phyloP scores from a whole-genome alignment of 2,888 invertebrate genomes.

The Margaritifera margaritifera region DNA sequence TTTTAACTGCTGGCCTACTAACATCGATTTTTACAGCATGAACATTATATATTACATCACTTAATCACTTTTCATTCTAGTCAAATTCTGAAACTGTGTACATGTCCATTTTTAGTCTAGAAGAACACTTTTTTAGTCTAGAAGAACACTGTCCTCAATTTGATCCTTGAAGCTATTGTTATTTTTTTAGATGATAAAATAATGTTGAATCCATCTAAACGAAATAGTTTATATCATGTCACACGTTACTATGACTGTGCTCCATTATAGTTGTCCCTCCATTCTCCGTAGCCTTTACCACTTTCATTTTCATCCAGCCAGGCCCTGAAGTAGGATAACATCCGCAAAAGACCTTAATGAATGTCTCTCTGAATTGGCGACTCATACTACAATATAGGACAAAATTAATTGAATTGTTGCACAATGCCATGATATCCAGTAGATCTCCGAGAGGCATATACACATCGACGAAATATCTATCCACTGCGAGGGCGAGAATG shows the following conservation, averaged over 20 bases:
- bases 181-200: too few relatives aligned
- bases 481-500: constrained; percentile 81
- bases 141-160: too few relatives aligned
- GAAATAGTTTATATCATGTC: neutral
- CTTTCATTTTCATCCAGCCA: constrained; percentile 59
- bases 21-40: too few relatives aligned
- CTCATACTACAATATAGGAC: constrained; percentile 96
- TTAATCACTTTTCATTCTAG: too few relatives aligned
- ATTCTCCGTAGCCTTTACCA: constrained; percentile 35
- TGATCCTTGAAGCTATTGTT: too few relatives aligned
- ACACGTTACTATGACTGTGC: neutral
- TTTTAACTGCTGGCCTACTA: too few relatives aligned
- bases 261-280: neutral
- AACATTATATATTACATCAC: too few relatives aligned
- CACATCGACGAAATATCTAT: constrained; percentile 81
- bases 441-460: constrained; percentile 82
- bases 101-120: too few relatives aligned
- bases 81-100: too few relatives aligned
- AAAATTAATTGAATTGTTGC: constrained; percentile 94
- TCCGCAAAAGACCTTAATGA: constrained; percentile 77
- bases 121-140: too few relatives aligned
- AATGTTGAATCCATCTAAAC: too few relatives aligned
- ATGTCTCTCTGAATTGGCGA: constrained; percentile 85
- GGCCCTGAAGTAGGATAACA: constrained; percentile 47
- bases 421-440: constrained; percentile 90